These are phyloP conservation scores for Orchestia grillus DNA, from an alignment of 1,140 invertebrate species.

Conservation along the genomic window DNA sequence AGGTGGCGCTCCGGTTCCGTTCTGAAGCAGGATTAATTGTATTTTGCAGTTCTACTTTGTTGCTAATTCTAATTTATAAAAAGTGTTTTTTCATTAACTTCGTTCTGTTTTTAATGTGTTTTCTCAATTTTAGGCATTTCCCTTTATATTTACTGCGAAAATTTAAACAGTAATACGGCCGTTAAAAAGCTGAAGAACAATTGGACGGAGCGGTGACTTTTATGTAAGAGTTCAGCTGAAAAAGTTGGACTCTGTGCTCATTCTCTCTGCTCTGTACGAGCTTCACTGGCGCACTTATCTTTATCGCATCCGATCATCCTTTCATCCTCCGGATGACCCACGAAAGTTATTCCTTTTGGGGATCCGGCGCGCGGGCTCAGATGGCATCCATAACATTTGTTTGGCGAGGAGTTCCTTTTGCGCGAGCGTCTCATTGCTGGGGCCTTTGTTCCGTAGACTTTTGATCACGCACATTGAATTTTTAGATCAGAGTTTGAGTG, in stretches of 20 bases:
- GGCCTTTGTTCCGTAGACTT: neutral
- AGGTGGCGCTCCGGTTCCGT: no score
- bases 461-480: neutral
- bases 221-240: neutral
- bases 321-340: neutral
- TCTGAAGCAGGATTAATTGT: no score
- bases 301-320: neutral
- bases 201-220: neutral
- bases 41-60: no score
- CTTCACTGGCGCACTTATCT: neutral
- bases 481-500: neutral
- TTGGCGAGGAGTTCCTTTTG: neutral
- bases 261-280: neutral
- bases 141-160: neutral
- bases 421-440: neutral
- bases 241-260: neutral
- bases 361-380: neutral
- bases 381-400: constrained; percentile 1
- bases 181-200: neutral
- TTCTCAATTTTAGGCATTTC: no score
- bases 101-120: no score
- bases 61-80: no score
- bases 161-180: neutral
- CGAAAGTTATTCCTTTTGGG: neutral
- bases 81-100: no score